Base-by-base conservation (phyloP, 1,140 invertebrate species). In the Dendrolimus punctatus region DNA sequence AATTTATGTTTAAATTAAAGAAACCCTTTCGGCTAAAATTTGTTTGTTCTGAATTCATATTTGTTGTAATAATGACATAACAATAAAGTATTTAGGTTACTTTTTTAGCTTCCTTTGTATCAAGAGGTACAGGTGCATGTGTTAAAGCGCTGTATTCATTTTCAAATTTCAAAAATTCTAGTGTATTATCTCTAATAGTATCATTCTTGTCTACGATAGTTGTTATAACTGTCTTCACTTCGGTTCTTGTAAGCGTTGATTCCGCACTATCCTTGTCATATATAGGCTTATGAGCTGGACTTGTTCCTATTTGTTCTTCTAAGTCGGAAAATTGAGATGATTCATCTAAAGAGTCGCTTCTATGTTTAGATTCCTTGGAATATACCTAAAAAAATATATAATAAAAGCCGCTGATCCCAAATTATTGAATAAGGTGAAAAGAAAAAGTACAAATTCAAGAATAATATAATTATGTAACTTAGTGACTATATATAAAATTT, bases 301-400 rank as follows among this genome's bases (percentile, higher is more conserved):
- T 86, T 49, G 74, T 67, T 8, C 82, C 85, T 37, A 85, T 77
- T 67, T 88, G 87, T 55, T 88, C 87, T 58, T 87, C 87, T 65
- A 88, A 73, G 52, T 88, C 87, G 8, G 87, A 88, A 71, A 88
- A 88, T 52, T 88, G 87, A n/a, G 87, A 88, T 0, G 84, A 67
- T 76, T 88, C 87, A 49, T 88, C 87, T 57, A 88, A 63, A 5
- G 87, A 88, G 59, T 88, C 87, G 65, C 87, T 88, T 66, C 85
- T 68, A 46, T 85, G 84, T 58, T 86, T 84, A 8, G 84, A 87
- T 55, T 78, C 77, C 57, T 75, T 75, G 36, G 76, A 80, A 44
- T 84, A 86, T n/a, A 80, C 73, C 85, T 87, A 51, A 46, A 58
- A 49, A 51, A 58, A 51, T 49, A 6, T 46, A 23, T 3, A 23